Evolutionary conservation across 1,140 invertebrate genomes (phyloP).

Genomic region (Drosophila arawakana): DNA sequence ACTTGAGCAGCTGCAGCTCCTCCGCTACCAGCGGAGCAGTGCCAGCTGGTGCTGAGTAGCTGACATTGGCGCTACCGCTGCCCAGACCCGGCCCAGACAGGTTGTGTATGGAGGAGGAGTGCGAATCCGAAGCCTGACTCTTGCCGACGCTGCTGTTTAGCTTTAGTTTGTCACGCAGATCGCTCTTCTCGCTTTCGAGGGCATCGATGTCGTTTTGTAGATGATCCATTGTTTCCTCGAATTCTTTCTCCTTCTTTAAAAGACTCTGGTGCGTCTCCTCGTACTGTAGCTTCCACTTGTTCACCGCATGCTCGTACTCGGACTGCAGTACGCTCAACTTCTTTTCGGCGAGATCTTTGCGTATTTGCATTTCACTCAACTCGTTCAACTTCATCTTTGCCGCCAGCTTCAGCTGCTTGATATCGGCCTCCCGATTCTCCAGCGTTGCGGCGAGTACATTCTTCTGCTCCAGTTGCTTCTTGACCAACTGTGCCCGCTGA

Average conservation of each 20-base stretch:
- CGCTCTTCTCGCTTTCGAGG: slow-evolving; percentile 93
- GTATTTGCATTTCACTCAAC: slow-evolving; percentile 95
- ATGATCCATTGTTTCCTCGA: slow-evolving; percentile 98
- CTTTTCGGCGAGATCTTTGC: slow-evolving; percentile 96
- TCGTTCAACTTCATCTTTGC: slow-evolving; percentile 97
- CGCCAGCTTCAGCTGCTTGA: slow-evolving; percentile 93
- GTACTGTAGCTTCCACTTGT: slow-evolving; percentile 93
- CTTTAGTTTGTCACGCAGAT: slow-evolving; percentile 96
- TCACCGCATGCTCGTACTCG: slow-evolving; percentile 92
- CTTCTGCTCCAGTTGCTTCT: slow-evolving; percentile 95
- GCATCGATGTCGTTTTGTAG: slow-evolving; percentile 97
- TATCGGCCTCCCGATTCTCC: slow-evolving; percentile 94
- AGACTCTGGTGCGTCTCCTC: slow-evolving; percentile 93
- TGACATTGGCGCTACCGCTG: slow-evolving; percentile 75
- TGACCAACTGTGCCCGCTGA: slow-evolving; percentile 91
- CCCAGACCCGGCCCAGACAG: slow-evolving; percentile 79
- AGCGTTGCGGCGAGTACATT: slow-evolving; percentile 93
- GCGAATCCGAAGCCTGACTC: slow-evolving; percentile 61
- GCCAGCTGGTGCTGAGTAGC: slow-evolving; percentile 58
- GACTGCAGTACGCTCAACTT: slow-evolving; percentile 93
- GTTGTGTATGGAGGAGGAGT: slow-evolving; percentile 57
- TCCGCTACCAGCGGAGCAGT: slow-evolving; percentile 86
- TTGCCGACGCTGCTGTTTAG: slow-evolving; percentile 86
- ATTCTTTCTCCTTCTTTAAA: slow-evolving; percentile 95
- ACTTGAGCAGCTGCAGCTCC: slow-evolving; percentile 87